phyloP scores from a whole-genome alignment of 37 sponge, comb jelly and placozoan species.

The Oopsacas minuta region DNA sequence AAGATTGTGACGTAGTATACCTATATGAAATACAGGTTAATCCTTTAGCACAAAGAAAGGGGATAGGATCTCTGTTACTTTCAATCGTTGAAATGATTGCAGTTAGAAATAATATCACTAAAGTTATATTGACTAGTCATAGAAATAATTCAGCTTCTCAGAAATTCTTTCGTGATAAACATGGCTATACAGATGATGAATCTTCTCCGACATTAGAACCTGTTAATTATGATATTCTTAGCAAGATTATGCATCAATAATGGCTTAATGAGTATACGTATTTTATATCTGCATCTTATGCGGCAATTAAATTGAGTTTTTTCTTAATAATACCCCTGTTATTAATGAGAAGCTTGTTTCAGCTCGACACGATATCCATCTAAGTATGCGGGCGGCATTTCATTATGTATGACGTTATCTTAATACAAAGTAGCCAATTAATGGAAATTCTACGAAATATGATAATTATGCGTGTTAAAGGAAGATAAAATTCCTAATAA shows the following conservation, averaged over 20 bases:
- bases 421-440: too few species aligned
- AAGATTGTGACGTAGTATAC: neutral
- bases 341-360: too few species aligned
- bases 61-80: neutral
- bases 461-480: too few species aligned
- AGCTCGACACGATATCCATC: too few species aligned
- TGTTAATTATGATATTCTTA: neutral
- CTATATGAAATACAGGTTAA: neutral
- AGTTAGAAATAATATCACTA: neutral
- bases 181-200: neutral
- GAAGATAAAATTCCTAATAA: too few species aligned
- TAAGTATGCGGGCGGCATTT: too few species aligned
- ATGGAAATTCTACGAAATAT: too few species aligned
- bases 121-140: neutral
- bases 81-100: neutral
- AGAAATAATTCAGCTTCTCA: neutral
- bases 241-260: neutral
- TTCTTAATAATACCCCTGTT: too few species aligned
- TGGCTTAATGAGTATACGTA: too few species aligned
- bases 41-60: neutral
- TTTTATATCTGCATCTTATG: too few species aligned
- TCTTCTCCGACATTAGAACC: neutral
- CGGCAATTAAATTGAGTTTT: too few species aligned
- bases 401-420: too few species aligned
- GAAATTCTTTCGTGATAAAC: neutral